phyloP scores from a whole-genome alignment of 2,113 vertebrate species.

The Sorex araneus region DNA sequence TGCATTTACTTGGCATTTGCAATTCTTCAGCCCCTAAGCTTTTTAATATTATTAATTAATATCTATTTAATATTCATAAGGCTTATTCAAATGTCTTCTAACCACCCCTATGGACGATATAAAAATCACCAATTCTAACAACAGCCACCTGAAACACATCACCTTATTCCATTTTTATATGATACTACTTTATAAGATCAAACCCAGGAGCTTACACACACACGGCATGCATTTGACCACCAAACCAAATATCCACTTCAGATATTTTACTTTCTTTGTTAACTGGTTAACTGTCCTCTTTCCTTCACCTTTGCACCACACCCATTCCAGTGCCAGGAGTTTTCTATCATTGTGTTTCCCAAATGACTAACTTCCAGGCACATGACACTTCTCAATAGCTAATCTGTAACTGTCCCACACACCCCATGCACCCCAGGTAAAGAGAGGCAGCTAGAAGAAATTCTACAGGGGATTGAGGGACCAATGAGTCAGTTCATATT shows the following conservation, averaged over 20 bases:
- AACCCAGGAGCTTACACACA: too few species aligned
- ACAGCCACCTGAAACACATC: background rate
- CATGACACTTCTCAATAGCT: background rate
- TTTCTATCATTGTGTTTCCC: background rate
- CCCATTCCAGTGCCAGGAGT: background rate
- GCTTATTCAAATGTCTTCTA: background rate
- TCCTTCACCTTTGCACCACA: background rate
- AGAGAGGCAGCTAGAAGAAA: background rate
- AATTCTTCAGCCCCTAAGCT: background rate
- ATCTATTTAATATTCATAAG: background rate
- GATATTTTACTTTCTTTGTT: too few species aligned
- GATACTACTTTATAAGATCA: too few species aligned
- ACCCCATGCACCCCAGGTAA: too few species aligned
- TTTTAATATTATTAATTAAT: background rate
- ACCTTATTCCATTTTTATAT: background rate
- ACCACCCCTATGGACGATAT: background rate
- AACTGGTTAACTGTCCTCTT: background rate
- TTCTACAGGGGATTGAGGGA: background rate
- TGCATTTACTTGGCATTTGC: background rate
- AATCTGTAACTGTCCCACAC: background rate
- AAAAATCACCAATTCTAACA: background rate
- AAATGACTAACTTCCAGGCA: background rate
- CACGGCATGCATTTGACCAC: background rate
- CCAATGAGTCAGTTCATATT: background rate
- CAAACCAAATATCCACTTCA: too few species aligned